Base-by-base conservation (phyloP, 2,888 invertebrate species). In the Erannis defoliaria region DNA sequence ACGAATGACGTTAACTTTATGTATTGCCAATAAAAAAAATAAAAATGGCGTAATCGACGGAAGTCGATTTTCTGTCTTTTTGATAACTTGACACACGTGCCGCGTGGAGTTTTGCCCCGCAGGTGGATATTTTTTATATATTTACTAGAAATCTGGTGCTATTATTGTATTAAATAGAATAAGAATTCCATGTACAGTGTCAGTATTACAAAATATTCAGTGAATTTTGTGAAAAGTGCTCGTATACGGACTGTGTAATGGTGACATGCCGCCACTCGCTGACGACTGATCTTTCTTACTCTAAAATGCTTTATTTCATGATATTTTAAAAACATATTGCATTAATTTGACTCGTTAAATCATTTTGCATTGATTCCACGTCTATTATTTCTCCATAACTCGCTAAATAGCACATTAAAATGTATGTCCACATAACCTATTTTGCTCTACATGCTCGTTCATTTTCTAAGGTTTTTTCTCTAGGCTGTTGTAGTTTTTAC, bases 31-130 rank as follows among this genome's bases (percentile, higher is more conserved):
- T 62, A 6, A 8, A 63, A 78, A 86, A 86, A 81, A 75, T 59
- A 50, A 38, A 86, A 74, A 89, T 89, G 88, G 90, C 87, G 80
- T 75, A 26, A 33, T 16, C 69, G 77, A 77, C 88, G 89, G 90
- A 91, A 89, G 82, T 85, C 74, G 78, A 75, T 76, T 77, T 79
- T 84, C 77, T 76, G 77, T 86, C 85, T 88, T 90, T 93, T 92
- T 88, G 82, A 88, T 83, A 89, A 87, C 82, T 90, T 91, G 90
- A 89, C 90, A 91, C 92, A 92, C 93, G 93, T 93, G 93, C 89
- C 89, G 93, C 93, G 93, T 93, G 93, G 93, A 93, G 89, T 90
- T 86, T 89, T 85, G 70, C 86, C 89, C 77, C 93, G 92, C 93
- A 93, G 93, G 93, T 93, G 83, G 81, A 71, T 86, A 82, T 78